phyloP scores from a whole-genome alignment of 2,113 vertebrate species.

The Gymnorhina tibicen region DNA sequence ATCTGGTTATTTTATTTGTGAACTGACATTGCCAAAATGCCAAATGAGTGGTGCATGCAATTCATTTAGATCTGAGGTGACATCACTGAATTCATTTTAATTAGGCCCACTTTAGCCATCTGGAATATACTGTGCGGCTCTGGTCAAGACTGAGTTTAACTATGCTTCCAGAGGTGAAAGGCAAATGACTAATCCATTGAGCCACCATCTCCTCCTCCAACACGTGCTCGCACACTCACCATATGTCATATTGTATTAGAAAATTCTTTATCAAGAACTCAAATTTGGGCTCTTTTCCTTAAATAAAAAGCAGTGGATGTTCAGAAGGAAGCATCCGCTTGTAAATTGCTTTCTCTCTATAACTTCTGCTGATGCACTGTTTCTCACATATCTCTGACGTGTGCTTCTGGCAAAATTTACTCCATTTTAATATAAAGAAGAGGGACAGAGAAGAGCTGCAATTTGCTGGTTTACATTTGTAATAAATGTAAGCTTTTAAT shows the following conservation, averaged over 20 bases:
- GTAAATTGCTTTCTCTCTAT: background rate
- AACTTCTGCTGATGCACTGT: background rate
- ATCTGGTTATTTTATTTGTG: slow-evolving; percentile 21
- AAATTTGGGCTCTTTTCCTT: background rate
- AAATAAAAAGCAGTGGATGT: background rate
- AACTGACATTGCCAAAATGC: slow-evolving; percentile 47
- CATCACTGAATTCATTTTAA: slow-evolving; percentile 63
- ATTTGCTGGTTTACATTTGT: background rate
- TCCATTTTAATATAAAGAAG: background rate
- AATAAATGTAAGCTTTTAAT: background rate
- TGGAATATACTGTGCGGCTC: slow-evolving; percentile 38
- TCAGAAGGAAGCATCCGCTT: background rate
- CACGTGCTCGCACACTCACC: slow-evolving; percentile 20
- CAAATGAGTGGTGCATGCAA: slow-evolving; percentile 39
- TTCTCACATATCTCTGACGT: background rate
- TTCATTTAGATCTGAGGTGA: slow-evolving; percentile 58
- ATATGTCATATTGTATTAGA: slow-evolving; percentile 36
- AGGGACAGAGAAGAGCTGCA: background rate
- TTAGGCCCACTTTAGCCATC: slow-evolving; percentile 60
- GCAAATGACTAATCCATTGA: slow-evolving; percentile 55
- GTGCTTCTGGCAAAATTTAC: background rate
- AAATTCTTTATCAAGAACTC: slow-evolving; percentile 5
- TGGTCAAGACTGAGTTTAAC: slow-evolving; percentile 27
- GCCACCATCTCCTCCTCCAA: slow-evolving; percentile 54
- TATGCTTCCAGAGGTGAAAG: slow-evolving; percentile 54